Percentiles rank a stretch among this genome's conserved stretches.
Evolutionary conservation across 1,140 invertebrate species (phyloP).

Genomic region (Drosophila equinoxialis): DNA sequence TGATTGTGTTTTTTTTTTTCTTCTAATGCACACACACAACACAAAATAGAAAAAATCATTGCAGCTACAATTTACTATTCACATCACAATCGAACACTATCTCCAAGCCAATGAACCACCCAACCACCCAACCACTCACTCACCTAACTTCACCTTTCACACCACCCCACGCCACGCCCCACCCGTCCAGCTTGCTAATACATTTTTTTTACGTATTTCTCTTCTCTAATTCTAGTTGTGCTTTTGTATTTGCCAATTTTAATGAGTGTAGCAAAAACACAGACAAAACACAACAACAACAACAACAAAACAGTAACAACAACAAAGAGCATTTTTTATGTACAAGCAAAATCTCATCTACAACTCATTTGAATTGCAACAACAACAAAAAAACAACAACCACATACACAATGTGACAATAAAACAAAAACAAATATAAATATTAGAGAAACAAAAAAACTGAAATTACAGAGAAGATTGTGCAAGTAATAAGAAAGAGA

Average conservation of each 20-base stretch:
- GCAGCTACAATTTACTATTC: neutral
- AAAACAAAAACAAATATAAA: slow-evolving; percentile 50
- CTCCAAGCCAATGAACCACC: neutral
- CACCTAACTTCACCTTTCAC: neutral
- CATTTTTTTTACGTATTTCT: slow-evolving; percentile 74
- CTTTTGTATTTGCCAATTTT: slow-evolving; percentile 81
- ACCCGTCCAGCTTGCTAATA: slow-evolving; percentile 70
- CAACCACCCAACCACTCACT: neutral
- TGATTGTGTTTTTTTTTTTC: no score
- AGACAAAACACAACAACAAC: slow-evolving; percentile 43
- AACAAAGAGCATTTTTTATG: slow-evolving; percentile 37
- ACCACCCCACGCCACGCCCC: neutral
- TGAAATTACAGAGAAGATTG: slow-evolving; percentile 17
- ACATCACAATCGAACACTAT: no score
- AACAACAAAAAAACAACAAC: slow-evolving; percentile 60
- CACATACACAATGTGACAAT: slow-evolving; percentile 77
- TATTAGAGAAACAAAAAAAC: slow-evolving; percentile 10
- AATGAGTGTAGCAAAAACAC: slow-evolving; percentile 69
- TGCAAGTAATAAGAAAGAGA: neutral
- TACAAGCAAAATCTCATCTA: slow-evolving; percentile 23
- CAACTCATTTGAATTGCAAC: slow-evolving; percentile 55
- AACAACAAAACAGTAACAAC: slow-evolving; percentile 33
- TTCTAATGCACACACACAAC: no score
- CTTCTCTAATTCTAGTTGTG: slow-evolving; percentile 79
- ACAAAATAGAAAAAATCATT: no score